Percentiles rank a stretch among this genome's conserved stretches.
These are phyloP conservation scores for Chalcis sispes DNA, from an alignment of 2,888 invertebrate species.

Conservation along the genomic window DNA sequence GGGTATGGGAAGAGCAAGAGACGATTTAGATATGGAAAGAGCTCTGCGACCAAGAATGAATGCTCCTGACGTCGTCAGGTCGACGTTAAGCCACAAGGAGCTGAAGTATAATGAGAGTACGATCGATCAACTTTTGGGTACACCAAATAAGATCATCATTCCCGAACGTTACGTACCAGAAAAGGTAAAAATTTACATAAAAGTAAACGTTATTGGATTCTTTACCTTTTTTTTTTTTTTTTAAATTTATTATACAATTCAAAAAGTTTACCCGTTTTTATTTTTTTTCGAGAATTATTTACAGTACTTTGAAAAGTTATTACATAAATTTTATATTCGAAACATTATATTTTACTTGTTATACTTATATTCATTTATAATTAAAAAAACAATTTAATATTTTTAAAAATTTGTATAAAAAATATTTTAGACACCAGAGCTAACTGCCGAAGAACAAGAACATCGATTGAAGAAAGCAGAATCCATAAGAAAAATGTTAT, in stretches of 20 bases:
- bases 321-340: no score
- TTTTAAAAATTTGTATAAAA: constrained; percentile 10
- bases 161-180: constrained; percentile 95
- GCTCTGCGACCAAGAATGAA: constrained; percentile 86
- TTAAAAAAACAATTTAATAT: not conserved
- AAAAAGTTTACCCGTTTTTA: no score
- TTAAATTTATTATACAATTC: not conserved
- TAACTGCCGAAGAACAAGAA: constrained; percentile 90
- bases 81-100: constrained; percentile 83
- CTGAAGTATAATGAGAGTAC: constrained; percentile 86
- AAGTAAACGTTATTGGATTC: not conserved
- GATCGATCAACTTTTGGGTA: constrained; percentile 90
- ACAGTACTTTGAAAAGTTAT: no score
- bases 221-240: constrained; percentile 6
- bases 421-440: constrained; percentile 82
- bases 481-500: constrained; percentile 93
- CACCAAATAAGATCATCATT: constrained; percentile 93
- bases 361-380: not conserved
- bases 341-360: no score
- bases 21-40: constrained; percentile 92
- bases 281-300: not conserved
- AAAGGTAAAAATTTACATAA: constrained; percentile 78
- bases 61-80: constrained; percentile 91
- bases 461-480: constrained; percentile 92
- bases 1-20: constrained; percentile 81